Base-by-base conservation (phyloP, 2,797 vertebrate genomes). In the Mycteria americana region DNA sequence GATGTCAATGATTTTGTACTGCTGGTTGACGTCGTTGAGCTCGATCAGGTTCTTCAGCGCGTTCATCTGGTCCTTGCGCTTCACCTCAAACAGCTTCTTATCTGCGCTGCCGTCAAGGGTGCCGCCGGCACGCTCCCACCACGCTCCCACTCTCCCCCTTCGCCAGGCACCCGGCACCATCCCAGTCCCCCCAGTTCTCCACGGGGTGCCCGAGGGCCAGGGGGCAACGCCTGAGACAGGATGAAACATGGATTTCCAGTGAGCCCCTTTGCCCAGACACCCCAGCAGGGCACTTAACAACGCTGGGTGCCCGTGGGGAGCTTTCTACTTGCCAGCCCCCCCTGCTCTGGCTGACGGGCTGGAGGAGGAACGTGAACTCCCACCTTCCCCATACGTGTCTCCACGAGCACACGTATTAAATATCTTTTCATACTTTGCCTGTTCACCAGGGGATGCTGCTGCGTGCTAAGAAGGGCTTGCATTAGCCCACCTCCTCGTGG, bases 1-100 rank as follows among this genome's bases (percentile, higher is more conserved):
- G 98, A 99, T 99, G 95, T 99, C 99, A 25, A 99, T 99, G 97
- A 99, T 99, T 98, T 99, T 99, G 98, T 99, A 99, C 97, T 99
- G 99, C 97, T 99, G 99, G 98, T 99, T 99, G 95, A 99, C 96
- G 65, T 99, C 99, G 1, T 99, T 99, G 89, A 99, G 98, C 97
- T 99, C 99, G 1, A 99, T 99, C 92, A 99, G 98, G 84, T 99
- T 99, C 98, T 99, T 99, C 68, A 99, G 98, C 0, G 99, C 99
- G 2, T 98, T 99, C 88, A 99, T 98, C 97, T 99, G 99, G 97
- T 99, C 99, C 94, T 99, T 99, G 96, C 99, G 98, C 97, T 99
- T 99, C 75, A 99, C 99, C 97, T 99, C 99, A 95, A 99, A 99
- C 98, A 99, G 98, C 94, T 99, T 99, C 97, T 99, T 99, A 98